Base-by-base conservation (phyloP, 2,113 vertebrate genomes). In the Shinisaurus crocodilurus region DNA sequence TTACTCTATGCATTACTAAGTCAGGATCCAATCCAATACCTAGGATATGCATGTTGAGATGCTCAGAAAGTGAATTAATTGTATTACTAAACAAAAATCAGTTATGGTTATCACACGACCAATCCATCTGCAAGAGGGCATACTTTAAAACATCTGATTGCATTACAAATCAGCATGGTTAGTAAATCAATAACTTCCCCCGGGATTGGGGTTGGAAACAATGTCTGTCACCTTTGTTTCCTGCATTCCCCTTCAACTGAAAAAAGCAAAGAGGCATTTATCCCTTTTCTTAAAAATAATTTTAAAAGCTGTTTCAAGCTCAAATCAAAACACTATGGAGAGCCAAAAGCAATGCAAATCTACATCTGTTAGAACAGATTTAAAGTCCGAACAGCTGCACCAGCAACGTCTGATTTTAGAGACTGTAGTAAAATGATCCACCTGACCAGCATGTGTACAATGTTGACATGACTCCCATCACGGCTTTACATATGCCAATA, bases 401-500 rank as follows among this genome's bases (percentile, higher is more conserved):
- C 37, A 13, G 3, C 91, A 91, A 89, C 79, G 90, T 45, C 91
- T 92, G 92, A 94, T 94, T 90, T 85, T 87, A 74, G 91, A 48
- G 86, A 95, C 90, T 93, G 93, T 93, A 89, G 89, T 81, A 91
- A 96, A 96, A 94, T 93, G 89, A 93, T 91, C 94, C 92, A 91
- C 88, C 18, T 77, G 87, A 93, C 92, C 77, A 87, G 86, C 92
- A 74, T 91, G 82, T 90, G 85, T 94, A 85, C 92, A 93, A 95
- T 75, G 93, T 81, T 95, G 94, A 95, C 91, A 95, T 89, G 82
- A 81, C 90, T 79, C 88, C 92, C 90, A 32, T 93, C 90, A 3
- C 90, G 95, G 90, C 82, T 97, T 95, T 97, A 92, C 95, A 96
- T 94, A 94, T 76, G 91, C 92, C 95, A 95, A 92, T 95, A 95